These are phyloP conservation scores for Clanis bilineata DNA, from an alignment of 2,888 invertebrate genomes.

Conservation along the genomic window DNA sequence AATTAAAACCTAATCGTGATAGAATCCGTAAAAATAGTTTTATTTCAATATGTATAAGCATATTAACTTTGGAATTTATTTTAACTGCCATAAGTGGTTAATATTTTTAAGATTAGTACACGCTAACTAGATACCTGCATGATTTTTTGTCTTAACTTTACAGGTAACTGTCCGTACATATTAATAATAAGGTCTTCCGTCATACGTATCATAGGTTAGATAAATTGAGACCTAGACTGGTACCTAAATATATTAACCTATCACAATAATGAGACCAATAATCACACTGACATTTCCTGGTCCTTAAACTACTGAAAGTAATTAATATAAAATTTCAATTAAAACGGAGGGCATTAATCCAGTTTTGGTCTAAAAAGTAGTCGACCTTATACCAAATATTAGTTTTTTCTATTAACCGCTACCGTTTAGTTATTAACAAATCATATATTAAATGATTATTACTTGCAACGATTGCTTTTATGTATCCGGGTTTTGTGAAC, in stretches of 20 bases:
- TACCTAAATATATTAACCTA: not conserved
- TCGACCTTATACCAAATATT: slow-evolving; percentile 16
- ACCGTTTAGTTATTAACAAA: not conserved
- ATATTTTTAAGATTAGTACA: no score
- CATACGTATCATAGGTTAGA: not conserved
- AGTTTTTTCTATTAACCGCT: not conserved
- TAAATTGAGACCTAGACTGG: not conserved
- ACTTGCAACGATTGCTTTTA: not conserved
- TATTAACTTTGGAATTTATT: no score
- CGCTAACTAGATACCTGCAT: no score
- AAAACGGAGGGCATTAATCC: not conserved
- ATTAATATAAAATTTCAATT: not conserved
- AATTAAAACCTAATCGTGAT: no score
- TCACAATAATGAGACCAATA: not conserved
- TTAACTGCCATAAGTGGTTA: no score
- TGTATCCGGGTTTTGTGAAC: not conserved
- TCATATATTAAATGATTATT: not conserved
- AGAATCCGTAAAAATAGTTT: no score
- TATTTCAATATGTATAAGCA: no score
- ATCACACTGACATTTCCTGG: not conserved
- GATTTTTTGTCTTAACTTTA: not conserved
- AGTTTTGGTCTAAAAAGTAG: slow-evolving; percentile 14
- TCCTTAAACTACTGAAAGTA: not conserved
- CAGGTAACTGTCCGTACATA: not conserved
- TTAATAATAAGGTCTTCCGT: not conserved